Evolutionary conservation across 2,888 invertebrate genomes (phyloP).

Genomic region (Spisula subtruncata): DNA sequence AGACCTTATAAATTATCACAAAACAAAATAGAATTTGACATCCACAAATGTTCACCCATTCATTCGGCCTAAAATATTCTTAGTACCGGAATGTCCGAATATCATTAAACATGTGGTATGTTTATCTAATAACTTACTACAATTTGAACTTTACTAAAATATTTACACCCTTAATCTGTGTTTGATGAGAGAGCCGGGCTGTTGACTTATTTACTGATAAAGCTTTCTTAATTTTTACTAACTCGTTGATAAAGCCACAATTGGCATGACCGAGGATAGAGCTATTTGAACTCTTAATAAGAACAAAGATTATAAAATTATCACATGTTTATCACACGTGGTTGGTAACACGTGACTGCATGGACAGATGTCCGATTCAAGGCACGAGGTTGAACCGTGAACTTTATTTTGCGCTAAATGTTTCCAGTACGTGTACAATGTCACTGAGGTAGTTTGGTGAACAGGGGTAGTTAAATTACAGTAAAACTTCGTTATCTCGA

Average conservation of each 20-base stretch:
- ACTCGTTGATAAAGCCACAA: not conserved
- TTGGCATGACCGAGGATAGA: not conserved
- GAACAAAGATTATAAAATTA: not conserved
- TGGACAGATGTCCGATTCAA: not conserved
- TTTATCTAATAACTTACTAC: not conserved
- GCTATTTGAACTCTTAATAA: not conserved
- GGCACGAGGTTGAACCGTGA: not conserved
- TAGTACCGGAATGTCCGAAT: not conserved
- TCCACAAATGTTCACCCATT: too few relatives aligned
- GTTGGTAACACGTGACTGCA: not conserved
- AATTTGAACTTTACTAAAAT: not conserved
- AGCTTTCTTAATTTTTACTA: not conserved
- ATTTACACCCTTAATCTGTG: not conserved
- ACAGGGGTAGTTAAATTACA: too few relatives aligned
- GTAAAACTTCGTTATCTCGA: too few relatives aligned
- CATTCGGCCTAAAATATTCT: too few relatives aligned
- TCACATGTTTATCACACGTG: not conserved
- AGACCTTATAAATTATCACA: too few relatives aligned
- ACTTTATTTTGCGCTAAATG: not conserved
- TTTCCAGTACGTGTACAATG: not conserved
- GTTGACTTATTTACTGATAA: not conserved
- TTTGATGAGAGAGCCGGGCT: not conserved
- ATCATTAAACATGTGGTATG: not conserved
- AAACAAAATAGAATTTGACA: too few relatives aligned
- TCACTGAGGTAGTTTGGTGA: not conserved